These are phyloP conservation scores for Thunnus albacares DNA, from an alignment of 2,797 vertebrate genomes.

Conservation along the genomic window DNA sequence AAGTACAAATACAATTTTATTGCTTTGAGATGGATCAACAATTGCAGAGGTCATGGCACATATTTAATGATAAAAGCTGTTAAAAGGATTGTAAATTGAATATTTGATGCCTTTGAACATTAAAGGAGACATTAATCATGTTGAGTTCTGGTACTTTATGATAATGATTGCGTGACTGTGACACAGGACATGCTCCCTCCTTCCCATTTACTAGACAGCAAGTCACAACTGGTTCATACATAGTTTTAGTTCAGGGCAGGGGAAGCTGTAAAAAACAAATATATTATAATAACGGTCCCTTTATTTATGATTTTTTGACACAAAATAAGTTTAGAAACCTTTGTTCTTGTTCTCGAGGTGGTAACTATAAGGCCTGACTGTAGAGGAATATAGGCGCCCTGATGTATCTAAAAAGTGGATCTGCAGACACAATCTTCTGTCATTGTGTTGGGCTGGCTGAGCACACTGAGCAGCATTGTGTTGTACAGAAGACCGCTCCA, in stretches of 20 bases:
- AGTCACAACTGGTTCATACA: constrained; percentile 18
- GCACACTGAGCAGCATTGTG: constrained; percentile 59
- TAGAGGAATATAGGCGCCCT: constrained; percentile 68
- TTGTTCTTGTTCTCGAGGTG: constrained; percentile 53
- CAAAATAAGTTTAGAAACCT: constrained; percentile 62
- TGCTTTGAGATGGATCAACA: constrained; percentile 58
- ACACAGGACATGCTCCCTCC: constrained; percentile 23
- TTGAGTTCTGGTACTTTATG: constrained; percentile 17
- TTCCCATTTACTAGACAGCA: constrained; percentile 12
- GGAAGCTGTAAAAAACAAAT: constrained; percentile 51
- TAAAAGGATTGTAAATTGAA: not conserved
- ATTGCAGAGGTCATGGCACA: constrained; percentile 64
- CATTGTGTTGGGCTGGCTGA: constrained; percentile 63
- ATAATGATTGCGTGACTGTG: constrained; percentile 33
- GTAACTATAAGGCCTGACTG: constrained; percentile 70
- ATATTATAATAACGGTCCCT: constrained; percentile 31
- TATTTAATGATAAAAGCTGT: constrained; percentile 26
- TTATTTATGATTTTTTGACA: constrained; percentile 40
- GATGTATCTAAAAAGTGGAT: constrained; percentile 66
- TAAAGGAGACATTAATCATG: constrained; percentile 15
- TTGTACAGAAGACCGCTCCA: constrained; percentile 56
- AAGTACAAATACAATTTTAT: constrained; percentile 57
- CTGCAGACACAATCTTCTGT: constrained; percentile 74
- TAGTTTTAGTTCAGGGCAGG: constrained; percentile 39
- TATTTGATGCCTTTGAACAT: constrained; percentile 34